phyloP scores from a whole-genome alignment of 2,888 invertebrate genomes.

The Smittia aterrima region DNA sequence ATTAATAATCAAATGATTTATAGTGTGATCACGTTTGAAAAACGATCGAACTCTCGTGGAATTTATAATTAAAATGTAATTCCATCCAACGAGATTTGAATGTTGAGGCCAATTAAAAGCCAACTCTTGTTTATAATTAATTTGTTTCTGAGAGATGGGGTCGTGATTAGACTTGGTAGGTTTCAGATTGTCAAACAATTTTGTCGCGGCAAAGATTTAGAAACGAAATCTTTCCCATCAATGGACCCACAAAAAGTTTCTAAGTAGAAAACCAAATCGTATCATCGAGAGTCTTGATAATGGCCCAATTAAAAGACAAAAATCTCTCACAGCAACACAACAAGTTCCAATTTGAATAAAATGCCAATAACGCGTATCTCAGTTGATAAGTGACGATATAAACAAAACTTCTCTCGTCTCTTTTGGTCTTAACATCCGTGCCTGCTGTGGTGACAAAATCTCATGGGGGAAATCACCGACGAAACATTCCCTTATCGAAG shows the following conservation, averaged over 20 bases:
- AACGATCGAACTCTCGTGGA: background rate
- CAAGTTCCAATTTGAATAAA: background rate
- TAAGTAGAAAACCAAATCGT: background rate
- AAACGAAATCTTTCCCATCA: background rate
- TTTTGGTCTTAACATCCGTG: background rate
- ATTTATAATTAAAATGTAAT: constrained; percentile 11
- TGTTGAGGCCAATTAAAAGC: background rate
- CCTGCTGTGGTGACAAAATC: background rate
- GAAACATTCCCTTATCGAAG: constrained; percentile 21
- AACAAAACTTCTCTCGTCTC: background rate
- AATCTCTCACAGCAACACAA: constrained; percentile 1
- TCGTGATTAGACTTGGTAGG: background rate
- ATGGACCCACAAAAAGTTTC: background rate
- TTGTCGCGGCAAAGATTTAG: background rate
- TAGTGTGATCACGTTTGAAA: background rate
- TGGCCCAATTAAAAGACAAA: background rate
- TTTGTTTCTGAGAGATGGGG: background rate
- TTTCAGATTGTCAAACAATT: background rate
- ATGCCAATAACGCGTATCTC: background rate
- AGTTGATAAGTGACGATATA: constrained; percentile 3
- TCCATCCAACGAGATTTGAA: background rate
- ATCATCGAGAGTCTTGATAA: background rate
- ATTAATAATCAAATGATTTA: constrained; percentile 3
- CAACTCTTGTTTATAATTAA: background rate
- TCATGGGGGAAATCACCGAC: background rate